Evolutionary conservation across 2,797 vertebrate species (phyloP).

Genomic region (Hypotaenidia okinawae): DNA sequence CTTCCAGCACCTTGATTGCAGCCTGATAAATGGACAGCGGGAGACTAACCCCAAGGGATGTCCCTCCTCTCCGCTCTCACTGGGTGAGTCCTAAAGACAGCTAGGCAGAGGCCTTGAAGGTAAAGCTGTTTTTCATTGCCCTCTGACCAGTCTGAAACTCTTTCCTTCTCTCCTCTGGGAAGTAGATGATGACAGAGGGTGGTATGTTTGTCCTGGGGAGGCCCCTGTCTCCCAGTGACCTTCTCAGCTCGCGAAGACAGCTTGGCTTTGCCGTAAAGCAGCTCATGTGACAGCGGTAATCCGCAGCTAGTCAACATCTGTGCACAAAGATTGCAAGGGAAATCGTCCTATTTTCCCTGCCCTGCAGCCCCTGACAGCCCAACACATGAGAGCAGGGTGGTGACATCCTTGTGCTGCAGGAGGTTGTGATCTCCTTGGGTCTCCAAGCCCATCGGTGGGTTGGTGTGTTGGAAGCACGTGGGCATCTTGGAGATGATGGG

Average conservation of each 20-base stretch:
- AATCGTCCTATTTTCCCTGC: conserved; percentile 84
- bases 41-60: neutral
- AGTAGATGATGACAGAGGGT: neutral
- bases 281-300: conserved; percentile 84
- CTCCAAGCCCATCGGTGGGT: neutral
- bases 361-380: conserved; percentile 29
- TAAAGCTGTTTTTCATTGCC: neutral
- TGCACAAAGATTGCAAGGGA: conserved; percentile 73
- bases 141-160: accelerated
- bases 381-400: neutral
- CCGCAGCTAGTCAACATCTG: conserved; percentile 80
- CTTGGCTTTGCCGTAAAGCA: conserved; percentile 82
- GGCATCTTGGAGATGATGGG: neutral
- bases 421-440: neutral
- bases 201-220: neutral
- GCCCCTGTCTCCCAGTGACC: conserved; percentile 75
- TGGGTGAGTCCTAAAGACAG: no score
- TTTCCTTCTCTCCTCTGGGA: neutral
- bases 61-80: neutral
- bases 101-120: neutral
- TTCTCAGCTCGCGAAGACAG: conserved; percentile 79
- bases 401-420: neutral
- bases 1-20: neutral
- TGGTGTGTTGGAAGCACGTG: neutral
- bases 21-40: neutral